Evolutionary conservation across 2,797 vertebrate species (phyloP), one percentile per base, ranked within the genome.

Genomic region (Gouania willdenowi): DNA sequence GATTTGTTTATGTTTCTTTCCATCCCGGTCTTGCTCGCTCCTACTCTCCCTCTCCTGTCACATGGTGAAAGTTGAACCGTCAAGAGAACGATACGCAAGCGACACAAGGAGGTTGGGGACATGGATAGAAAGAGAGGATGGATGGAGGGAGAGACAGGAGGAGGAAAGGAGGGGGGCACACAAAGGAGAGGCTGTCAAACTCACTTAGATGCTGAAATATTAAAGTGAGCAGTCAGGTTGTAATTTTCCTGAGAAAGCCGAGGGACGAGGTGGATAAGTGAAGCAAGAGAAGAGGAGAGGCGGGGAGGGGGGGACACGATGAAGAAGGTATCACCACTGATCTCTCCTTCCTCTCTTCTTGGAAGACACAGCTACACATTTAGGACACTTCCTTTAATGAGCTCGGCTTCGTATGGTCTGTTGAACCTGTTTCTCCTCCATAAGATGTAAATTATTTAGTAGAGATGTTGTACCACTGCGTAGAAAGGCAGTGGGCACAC

Each of bases 141-240:
- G 56, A 46, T 42, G 55, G 53, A 54, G 43, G 52, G 34, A 66
- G 56, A 48, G 54, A 65, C 40, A 49, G 41, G 15, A 45, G 42
- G 28, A 21, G 19, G 9, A 3, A 23, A 5, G 9, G 23, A 46
- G 26, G 28, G 16, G 29, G 10, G 22, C 66, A 76, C 81, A 84
- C 81, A 86, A 86, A 88, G 68, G 77, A 88, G 81, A 81, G 79
- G 60, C 86, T 89, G 88, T 90, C 85, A 88, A 82, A 87, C 78
- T 87, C 76, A 84, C 81, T 88, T 88, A 86, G 77, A 86, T 78
- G 82, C 74, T 88, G 80, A 88, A 89, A 87, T 88, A 90, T 87
- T 86, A 87, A 86, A 87, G 85, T 83, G 81, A 81, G 71, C 81
- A 88, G 84, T 86, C 84, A 88, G 86, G 87, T 88, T 88, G 80